A percentile compares a stretch with the other conserved stretches of the same genome.
phyloP scores from a whole-genome alignment of 1,140 invertebrate species.

The Anoplolepis gracilipes region DNA sequence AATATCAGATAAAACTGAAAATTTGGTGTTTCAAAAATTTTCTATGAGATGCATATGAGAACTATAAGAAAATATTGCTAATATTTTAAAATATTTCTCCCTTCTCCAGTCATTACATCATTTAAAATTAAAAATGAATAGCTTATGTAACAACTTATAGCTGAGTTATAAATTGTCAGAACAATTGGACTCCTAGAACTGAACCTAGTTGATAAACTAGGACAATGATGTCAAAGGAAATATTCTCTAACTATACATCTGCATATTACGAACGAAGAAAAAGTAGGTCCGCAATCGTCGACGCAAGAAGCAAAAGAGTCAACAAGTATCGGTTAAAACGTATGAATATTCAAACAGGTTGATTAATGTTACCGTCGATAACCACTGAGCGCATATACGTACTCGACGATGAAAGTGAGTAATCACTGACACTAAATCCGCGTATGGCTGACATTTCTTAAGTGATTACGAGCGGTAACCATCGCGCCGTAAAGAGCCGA shows the following conservation, averaged over 20 bases:
- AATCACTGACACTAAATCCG: conserved; percentile 62
- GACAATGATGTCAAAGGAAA: not conserved
- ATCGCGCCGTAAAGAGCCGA: conserved; percentile 26
- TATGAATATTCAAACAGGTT: conserved; percentile 57
- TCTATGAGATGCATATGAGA: not conserved
- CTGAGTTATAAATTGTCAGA: conserved; percentile 8
- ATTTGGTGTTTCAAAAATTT: not conserved
- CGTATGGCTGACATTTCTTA: conserved; percentile 56
- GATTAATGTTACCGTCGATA: conserved; percentile 60
- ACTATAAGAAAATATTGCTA: not conserved
- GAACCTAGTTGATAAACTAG: not conserved
- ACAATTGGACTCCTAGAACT: not conserved
- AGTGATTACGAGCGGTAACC: conserved; percentile 57
- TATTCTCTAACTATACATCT: not conserved
- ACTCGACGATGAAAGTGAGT: conserved; percentile 52
- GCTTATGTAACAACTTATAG: not conserved
- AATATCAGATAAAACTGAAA: not conserved
- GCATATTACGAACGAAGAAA: conserved; percentile 22
- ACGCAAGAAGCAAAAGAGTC: conserved; percentile 9
- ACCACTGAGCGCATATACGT: conserved; percentile 20
- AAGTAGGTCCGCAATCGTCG: conserved; percentile 31
- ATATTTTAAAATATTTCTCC: not conserved
- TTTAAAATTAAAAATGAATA: not conserved
- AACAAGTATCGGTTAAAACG: conserved; percentile 39
- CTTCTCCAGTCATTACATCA: not conserved